Evolutionary conservation across 2,797 vertebrate species (phyloP).

Genomic region (Lophius americanus): DNA sequence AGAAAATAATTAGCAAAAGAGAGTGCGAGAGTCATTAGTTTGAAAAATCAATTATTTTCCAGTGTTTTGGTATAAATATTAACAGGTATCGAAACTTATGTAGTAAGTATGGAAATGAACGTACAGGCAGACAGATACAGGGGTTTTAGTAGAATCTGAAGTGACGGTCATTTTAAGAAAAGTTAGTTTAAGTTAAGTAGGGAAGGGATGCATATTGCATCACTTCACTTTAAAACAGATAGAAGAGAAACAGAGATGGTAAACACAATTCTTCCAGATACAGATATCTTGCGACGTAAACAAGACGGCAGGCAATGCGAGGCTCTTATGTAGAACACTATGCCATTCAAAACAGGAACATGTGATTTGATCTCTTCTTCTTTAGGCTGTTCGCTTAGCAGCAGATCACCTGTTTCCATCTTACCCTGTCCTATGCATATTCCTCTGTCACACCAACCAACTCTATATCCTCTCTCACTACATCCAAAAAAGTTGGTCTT

Average conservation of each 20-base stretch:
- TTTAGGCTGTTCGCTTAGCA: too few species aligned
- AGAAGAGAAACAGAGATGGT: constrained; percentile 40
- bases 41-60: constrained; percentile 18
- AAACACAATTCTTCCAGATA: constrained; percentile 35
- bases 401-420: too few species aligned
- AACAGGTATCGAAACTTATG: constrained; percentile 14
- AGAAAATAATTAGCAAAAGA: neutral
- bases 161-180: constrained; percentile 30
- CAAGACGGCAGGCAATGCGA: constrained; percentile 51
- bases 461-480: too few species aligned
- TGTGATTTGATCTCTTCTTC: constrained; percentile 1
- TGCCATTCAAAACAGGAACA: constrained; percentile 43
- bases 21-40: constrained; percentile 25
- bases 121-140: constrained; percentile 20
- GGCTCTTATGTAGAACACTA: constrained; percentile 29
- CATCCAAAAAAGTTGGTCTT: too few species aligned
- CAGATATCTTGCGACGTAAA: constrained; percentile 35
- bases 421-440: too few species aligned
- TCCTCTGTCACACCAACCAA: too few species aligned
- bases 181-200: constrained; percentile 44
- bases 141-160: constrained; percentile 42
- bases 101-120: neutral
- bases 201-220: constrained; percentile 22
- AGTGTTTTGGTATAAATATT: constrained; percentile 16
- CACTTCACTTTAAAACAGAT: constrained; percentile 37